Base-by-base conservation (phyloP, 37 sponge, comb jelly and placozoan species). In the Oopsacas minuta region DNA sequence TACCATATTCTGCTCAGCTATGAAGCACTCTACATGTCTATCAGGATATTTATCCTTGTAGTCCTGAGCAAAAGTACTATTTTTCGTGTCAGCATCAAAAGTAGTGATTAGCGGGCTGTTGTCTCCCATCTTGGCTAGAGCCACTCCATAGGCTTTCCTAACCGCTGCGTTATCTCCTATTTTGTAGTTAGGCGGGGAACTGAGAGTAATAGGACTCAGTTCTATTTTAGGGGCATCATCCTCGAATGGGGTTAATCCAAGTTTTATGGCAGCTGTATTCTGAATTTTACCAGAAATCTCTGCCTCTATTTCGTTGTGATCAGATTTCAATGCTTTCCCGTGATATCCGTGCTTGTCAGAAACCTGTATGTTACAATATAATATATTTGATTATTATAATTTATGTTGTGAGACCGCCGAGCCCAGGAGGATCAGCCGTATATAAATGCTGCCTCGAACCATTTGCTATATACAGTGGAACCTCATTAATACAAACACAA, bases 51-150 rank as follows among this genome's bases (percentile, higher is more conserved):
- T 92, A 0, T 91, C 92, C 92, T 97, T 94, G 92, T 95, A 97
- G 49, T 94, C 94, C 38, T 95, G 90, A 39, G 99, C 86, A 85
- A 92, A 97, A 39, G 99, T 97, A 75, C 95, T 95, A 88, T 97
- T 97, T 84, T 97, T 97, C n/a, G 99, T 97, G 85, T 97, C 99
- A 3, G 92, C 99, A 83, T 97, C 99, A 38, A 97, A 82, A 39
- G 91, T 94, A 0, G 92, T 83, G 7, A 97, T 85, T 0, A 91
- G 85, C 1, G 37, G 38, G 52, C 37, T 87, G 75, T 81, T 83
- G 36, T 91, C 90, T 1, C 99, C 99, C n/a, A 97, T 86, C 39
- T 92, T 97, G 25, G 89, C 94, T 15, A 97, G 87, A 20, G 93
- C 95, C 36, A 88, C 89, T 34, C 99, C 99, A 87, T 97, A 97